Percentiles rank a stretch among this genome's conserved stretches.
Conservation (phyloP, 2,888 invertebrate species). For the Drosophila anceps region DNA sequence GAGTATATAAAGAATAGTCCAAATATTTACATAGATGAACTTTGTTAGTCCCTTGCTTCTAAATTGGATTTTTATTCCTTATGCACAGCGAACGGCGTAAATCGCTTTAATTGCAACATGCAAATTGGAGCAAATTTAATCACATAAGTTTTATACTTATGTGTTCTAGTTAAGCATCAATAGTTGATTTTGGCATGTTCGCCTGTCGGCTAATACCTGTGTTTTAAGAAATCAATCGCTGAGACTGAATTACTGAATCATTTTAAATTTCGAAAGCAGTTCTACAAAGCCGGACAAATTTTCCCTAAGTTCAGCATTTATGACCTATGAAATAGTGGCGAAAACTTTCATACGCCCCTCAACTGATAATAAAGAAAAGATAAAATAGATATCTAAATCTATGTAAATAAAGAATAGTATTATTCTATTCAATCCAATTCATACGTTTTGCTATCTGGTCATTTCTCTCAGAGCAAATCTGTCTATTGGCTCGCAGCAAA, state of each 20-base stretch:
- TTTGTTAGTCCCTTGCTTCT: slow-evolving; percentile 23
- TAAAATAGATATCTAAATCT: not conserved
- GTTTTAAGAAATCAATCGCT: no score
- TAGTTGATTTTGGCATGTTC: no score
- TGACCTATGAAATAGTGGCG: not conserved
- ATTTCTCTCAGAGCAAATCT: not conserved
- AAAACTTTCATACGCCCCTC: not conserved
- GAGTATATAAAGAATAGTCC: slow-evolving; percentile 24
- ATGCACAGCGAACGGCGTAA: not conserved
- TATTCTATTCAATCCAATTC: not conserved
- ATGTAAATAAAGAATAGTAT: not conserved
- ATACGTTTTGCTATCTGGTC: not conserved
- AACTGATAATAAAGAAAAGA: not conserved
- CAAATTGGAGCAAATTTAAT: not conserved
- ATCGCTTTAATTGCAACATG: not conserved
- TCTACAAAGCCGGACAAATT: not conserved
- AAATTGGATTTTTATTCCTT: slow-evolving; percentile 9
- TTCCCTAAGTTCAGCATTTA: not conserved
- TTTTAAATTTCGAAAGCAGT: no score
- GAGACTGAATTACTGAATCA: no score
- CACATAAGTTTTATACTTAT: not conserved
- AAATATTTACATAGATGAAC: slow-evolving; percentile 19
- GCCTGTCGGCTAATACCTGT: no score
- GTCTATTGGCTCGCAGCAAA: slow-evolving; percentile 12
- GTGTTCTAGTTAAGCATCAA: no score